phyloP scores from a whole-genome alignment of 1,140 invertebrate species.

The Cyclina sinensis region DNA sequence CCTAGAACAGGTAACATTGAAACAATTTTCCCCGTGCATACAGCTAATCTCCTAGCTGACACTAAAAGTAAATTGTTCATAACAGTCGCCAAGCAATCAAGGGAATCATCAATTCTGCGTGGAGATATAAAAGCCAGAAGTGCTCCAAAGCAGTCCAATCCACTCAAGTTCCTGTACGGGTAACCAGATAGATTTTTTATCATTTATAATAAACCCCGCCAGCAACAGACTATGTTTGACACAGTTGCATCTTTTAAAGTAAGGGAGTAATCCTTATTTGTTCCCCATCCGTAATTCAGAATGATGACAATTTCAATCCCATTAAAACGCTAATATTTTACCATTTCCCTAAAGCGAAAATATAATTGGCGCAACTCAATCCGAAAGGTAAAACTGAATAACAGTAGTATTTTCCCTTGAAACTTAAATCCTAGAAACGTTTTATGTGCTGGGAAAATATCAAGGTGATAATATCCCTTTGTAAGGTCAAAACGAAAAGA shows the following conservation, averaged over 20 bases:
- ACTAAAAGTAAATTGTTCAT: not conserved
- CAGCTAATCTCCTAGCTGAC: not conserved
- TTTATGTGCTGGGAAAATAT: not conserved
- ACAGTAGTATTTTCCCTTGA: too few relatives aligned
- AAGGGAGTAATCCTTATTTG: not conserved
- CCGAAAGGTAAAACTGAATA: not conserved
- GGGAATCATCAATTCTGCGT: not conserved
- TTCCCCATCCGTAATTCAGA: constrained; percentile 6
- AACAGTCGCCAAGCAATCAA: not conserved
- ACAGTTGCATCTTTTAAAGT: not conserved
- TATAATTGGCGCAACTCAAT: not conserved
- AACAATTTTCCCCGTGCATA: constrained; percentile 17
- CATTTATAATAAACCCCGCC: constrained; percentile 30
- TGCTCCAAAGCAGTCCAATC: constrained; percentile 27
- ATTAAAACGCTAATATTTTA: not conserved
- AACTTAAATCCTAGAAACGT: not conserved
- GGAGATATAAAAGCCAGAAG: not conserved
- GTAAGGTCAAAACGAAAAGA: not conserved
- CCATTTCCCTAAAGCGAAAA: not conserved
- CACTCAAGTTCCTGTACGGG: constrained; percentile 14
- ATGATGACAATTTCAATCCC: not conserved
- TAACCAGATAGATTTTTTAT: constrained; percentile 22
- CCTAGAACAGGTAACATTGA: constrained; percentile 33
- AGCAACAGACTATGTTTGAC: not conserved
- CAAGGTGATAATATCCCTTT: not conserved